These are phyloP conservation scores for Oreonectes daqikongensis DNA, from an alignment of 2,797 vertebrate genomes.

Conservation along the genomic window DNA sequence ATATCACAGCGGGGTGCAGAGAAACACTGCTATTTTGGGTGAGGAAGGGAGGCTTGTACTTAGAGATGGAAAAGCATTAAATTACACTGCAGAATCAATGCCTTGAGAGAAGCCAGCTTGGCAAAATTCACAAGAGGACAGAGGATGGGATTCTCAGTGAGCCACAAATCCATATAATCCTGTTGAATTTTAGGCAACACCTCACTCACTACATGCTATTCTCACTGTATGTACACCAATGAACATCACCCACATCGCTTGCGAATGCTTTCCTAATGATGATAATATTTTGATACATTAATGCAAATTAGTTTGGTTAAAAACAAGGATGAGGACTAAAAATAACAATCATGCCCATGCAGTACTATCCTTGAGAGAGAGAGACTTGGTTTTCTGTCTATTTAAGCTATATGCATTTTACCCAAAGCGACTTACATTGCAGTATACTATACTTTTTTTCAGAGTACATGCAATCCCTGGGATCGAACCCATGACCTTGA, in stretches of 20 bases:
- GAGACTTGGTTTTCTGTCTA: neutral
- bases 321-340: neutral
- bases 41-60: conserved; percentile 37
- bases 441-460: too few relatives aligned
- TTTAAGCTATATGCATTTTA: too few relatives aligned
- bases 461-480: too few relatives aligned
- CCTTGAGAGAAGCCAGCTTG: conserved; percentile 43
- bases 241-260: neutral
- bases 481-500: too few relatives aligned
- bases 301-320: neutral
- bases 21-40: conserved; percentile 46
- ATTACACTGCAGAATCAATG: conserved; percentile 40
- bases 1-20: conserved; percentile 45
- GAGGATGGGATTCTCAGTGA: conserved; percentile 34
- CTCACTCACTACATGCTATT: conserved; percentile 33
- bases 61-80: conserved; percentile 47
- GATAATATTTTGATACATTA: conserved; percentile 27
- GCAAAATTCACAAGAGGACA: conserved; percentile 40
- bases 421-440: too few relatives aligned
- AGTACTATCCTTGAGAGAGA: neutral
- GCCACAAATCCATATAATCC: conserved; percentile 39
- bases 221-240: neutral
- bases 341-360: neutral
- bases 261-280: neutral
- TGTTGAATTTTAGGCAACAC: conserved; percentile 37